These are phyloP conservation scores for Heteractis magnifica DNA, from an alignment of 92 coral and sea anemone genomes.

Conservation along the genomic window DNA sequence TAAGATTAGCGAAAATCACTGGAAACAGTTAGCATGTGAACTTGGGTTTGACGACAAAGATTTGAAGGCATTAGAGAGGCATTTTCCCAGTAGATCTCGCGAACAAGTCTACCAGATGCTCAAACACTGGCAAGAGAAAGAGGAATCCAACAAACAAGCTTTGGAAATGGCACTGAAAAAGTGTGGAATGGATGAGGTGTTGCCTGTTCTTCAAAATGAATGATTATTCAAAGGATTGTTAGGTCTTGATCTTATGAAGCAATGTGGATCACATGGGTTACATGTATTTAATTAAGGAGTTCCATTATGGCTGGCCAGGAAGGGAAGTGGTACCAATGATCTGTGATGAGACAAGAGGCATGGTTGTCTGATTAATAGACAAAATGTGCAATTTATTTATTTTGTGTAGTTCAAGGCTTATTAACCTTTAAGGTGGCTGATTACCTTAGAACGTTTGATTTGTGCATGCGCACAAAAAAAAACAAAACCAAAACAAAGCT, in stretches of 20 bases:
- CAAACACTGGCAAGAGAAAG: conserved; percentile 51
- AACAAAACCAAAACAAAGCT: too few species aligned
- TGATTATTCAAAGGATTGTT: neutral
- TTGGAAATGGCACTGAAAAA: conserved; percentile 47
- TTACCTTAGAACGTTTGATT: too few species aligned
- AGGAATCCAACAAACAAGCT: conserved; percentile 46
- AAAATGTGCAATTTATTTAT: too few species aligned
- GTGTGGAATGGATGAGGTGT: conserved; percentile 52
- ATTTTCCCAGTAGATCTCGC: conserved; percentile 63
- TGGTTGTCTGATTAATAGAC: too few species aligned
- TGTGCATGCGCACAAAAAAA: too few species aligned
- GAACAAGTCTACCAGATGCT: conserved; percentile 72
- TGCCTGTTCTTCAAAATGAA: conserved; percentile 14
- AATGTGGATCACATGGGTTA: too few species aligned
- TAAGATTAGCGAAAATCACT: conserved; percentile 71
- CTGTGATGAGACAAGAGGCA: too few species aligned
- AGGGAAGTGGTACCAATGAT: too few species aligned
- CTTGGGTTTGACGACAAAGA: conserved; percentile 67
- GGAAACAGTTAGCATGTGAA: conserved; percentile 61
- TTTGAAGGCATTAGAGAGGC: conserved; percentile 36
- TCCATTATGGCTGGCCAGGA: neutral
- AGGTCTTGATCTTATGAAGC: neutral
- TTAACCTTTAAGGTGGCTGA: too few species aligned
- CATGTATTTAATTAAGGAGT: too few species aligned
- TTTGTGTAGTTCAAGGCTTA: too few species aligned